These are phyloP conservation scores for Lepidostoma basale DNA, from an alignment of 1,140 invertebrate genomes.

Conservation along the genomic window DNA sequence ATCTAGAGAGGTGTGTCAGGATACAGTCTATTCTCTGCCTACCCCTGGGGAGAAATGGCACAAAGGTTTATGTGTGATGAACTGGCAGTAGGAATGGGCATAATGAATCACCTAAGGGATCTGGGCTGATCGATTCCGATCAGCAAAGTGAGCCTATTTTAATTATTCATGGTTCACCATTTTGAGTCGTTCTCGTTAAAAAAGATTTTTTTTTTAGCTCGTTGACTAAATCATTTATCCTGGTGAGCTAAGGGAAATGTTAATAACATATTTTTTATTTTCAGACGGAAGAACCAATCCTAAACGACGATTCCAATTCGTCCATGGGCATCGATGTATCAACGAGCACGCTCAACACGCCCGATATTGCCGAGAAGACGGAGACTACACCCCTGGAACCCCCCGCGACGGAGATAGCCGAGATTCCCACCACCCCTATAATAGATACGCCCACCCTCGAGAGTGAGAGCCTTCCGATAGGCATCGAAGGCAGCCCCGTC, in stretches of 20 bases:
- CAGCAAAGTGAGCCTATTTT: no score
- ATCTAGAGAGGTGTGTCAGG: no score
- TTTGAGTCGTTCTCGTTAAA: neutral
- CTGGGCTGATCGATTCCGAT: no score
- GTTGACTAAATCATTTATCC: neutral
- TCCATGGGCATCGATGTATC: constrained; percentile 28
- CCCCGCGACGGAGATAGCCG: neutral
- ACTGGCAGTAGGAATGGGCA: no score
- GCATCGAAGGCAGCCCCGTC: neutral
- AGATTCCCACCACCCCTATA: neutral
- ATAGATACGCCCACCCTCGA: neutral
- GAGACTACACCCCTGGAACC: neutral
- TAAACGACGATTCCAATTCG: constrained; percentile 41
- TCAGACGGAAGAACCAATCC: constrained; percentile 33
- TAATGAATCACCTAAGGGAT: no score
- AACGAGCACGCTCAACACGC: neutral
- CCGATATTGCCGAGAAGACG: neutral
- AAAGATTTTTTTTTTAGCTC: neutral
- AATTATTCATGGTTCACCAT: no score
- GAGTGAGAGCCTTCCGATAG: neutral
- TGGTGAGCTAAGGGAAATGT: neutral
- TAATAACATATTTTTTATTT: constrained; percentile 35
- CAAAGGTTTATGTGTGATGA: no score
- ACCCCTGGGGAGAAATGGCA: no score
- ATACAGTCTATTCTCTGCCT: no score